These are phyloP conservation scores for Neogale vison DNA, from an alignment of 2,113 vertebrate species.

Conservation along the genomic window DNA sequence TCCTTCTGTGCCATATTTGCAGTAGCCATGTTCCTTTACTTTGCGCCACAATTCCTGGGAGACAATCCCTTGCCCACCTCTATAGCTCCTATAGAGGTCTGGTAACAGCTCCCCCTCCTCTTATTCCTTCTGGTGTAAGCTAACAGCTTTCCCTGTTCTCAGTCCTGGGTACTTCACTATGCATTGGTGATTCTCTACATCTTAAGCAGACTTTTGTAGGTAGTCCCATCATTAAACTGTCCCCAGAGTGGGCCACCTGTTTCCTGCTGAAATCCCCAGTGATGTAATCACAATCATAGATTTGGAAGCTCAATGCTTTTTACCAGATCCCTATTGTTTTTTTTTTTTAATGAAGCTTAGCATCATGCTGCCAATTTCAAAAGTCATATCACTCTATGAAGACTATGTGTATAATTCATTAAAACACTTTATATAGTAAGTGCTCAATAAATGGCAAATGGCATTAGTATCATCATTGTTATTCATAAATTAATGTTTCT, in stretches of 20 bases:
- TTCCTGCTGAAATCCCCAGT: slow-evolving; percentile 7
- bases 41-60: background rate
- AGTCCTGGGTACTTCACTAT: background rate
- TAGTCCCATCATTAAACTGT: background rate
- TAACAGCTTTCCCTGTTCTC: background rate
- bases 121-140: background rate
- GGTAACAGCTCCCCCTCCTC: background rate
- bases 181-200: background rate
- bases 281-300: background rate
- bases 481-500: background rate
- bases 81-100: background rate
- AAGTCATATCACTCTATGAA: background rate
- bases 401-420: background rate
- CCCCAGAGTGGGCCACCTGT: background rate
- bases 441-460: background rate
- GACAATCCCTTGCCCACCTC: background rate
- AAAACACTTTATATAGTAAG: background rate
- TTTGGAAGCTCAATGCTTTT: background rate
- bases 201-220: background rate
- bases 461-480: background rate
- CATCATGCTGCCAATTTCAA: background rate
- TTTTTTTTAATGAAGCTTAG: background rate
- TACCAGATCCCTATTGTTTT: background rate
- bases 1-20: background rate
- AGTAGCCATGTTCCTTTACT: background rate